A percentile compares a stretch with the other conserved stretches of the same genome.
Conservation (phyloP, 2,113 vertebrate genomes). For the Pogona vitticeps region DNA sequence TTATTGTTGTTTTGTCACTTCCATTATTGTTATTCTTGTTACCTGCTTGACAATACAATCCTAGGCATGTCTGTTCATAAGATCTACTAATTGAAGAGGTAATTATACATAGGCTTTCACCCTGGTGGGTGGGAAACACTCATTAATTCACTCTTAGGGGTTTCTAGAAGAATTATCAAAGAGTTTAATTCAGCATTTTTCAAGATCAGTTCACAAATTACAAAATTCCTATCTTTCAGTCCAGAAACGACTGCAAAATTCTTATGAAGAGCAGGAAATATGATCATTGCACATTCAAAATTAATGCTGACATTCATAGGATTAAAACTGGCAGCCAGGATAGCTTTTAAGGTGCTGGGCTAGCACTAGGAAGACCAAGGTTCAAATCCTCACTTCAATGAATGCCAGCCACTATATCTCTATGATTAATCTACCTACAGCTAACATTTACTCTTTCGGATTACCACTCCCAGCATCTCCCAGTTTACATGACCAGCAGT, state of each 20-base stretch:
- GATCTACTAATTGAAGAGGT: not conserved
- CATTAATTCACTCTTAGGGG: conserved; percentile 18
- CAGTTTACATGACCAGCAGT: no score
- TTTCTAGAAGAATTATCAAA: not conserved
- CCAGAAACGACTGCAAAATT: no score
- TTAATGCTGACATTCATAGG: no score
- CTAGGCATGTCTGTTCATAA: not conserved
- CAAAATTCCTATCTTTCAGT: not conserved
- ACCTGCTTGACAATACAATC: conserved; percentile 39
- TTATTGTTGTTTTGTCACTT: no score
- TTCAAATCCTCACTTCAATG: not conserved
- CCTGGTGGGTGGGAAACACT: conserved; percentile 6
- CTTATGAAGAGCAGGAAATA: no score
- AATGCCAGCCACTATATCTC: not conserved
- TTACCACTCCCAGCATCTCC: no score
- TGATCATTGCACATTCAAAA: no score
- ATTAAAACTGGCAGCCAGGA: no score
- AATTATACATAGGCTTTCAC: conserved; percentile 4
- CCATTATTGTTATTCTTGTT: no score
- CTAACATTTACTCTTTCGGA: no score
- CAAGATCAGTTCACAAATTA: not conserved
- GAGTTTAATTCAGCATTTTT: not conserved
- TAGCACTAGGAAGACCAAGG: no score
- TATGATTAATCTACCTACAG: not conserved
- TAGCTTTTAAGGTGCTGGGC: no score